Evolutionary conservation across 1,140 invertebrate species (phyloP).

Genomic region (Bombus polaris): DNA sequence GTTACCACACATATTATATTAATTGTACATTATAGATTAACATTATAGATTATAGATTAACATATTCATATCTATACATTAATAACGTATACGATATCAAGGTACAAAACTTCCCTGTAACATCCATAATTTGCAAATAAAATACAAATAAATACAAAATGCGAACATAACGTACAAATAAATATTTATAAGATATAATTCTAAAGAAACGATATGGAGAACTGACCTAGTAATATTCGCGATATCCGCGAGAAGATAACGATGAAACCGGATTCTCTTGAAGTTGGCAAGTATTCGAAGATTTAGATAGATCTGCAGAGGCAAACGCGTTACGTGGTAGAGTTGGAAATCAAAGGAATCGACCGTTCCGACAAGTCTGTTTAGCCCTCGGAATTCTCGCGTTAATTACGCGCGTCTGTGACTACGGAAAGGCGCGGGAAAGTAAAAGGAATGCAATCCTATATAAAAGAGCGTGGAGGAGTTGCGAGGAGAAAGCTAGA

Average conservation of each 20-base stretch:
- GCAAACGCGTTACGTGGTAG: not conserved
- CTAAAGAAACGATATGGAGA: no score
- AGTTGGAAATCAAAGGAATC: not conserved
- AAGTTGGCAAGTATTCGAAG: not conserved
- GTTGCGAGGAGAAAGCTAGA: constrained; percentile 41
- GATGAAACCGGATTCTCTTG: not conserved
- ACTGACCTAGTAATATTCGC: not conserved
- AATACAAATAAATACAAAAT: no score
- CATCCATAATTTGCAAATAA: no score
- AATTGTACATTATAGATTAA: not conserved
- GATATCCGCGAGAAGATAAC: not conserved
- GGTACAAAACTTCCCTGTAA: not conserved
- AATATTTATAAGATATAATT: no score
- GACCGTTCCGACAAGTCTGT: not conserved
- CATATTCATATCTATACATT: not conserved
- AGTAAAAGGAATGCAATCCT: constrained; percentile 23
- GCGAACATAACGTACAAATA: no score
- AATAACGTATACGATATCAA: not conserved
- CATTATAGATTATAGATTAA: not conserved
- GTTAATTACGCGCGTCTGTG: constrained; percentile 30
- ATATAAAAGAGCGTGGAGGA: constrained; percentile 20
- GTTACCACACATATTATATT: not conserved
- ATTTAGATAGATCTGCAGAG: not conserved
- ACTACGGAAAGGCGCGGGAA: constrained; percentile 2
- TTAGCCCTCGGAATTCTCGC: not conserved